Percentiles rank a stretch among this genome's conserved stretches.
These are phyloP conservation scores for Limnephilus rhombicus DNA, from an alignment of 2,888 invertebrate genomes.

Conservation along the genomic window DNA sequence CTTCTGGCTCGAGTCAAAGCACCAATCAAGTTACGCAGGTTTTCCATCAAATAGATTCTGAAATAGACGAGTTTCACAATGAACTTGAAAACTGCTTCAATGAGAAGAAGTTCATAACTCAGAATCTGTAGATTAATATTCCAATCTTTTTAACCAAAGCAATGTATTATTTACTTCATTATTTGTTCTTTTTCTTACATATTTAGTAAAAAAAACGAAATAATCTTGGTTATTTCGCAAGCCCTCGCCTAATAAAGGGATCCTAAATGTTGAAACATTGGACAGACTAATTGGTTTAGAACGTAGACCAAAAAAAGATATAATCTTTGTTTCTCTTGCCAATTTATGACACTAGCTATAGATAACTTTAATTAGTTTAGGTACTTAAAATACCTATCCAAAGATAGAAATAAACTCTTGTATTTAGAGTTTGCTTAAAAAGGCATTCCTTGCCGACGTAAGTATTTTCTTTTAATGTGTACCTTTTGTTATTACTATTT, in stretches of 20 bases:
- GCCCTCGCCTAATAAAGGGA: no score
- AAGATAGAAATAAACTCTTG: neutral
- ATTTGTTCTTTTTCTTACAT: neutral
- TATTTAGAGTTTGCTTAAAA: neutral
- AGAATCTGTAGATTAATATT: slow-evolving; percentile 72
- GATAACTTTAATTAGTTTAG: neutral
- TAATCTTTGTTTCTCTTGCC: neutral
- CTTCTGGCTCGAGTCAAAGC: slow-evolving; percentile 21
- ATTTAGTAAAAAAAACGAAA: no score
- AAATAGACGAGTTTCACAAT: slow-evolving; percentile 76
- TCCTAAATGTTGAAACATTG: no score
- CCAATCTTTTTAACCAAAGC: neutral
- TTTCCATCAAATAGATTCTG: slow-evolving; percentile 74
- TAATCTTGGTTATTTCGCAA: no score
- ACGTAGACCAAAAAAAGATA: neutral
- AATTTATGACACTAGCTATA: neutral
- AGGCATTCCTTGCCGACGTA: neutral
- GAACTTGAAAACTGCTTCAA: slow-evolving; percentile 77
- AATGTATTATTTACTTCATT: neutral
- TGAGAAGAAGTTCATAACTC: slow-evolving; percentile 75
- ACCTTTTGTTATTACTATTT: neutral
- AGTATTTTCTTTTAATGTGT: neutral
- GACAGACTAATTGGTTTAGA: no score
- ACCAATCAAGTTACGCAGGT: slow-evolving; percentile 44
- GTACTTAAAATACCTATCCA: neutral